Base-by-base conservation (phyloP, 23 tunicate genomes). In the Styela clava region DNA sequence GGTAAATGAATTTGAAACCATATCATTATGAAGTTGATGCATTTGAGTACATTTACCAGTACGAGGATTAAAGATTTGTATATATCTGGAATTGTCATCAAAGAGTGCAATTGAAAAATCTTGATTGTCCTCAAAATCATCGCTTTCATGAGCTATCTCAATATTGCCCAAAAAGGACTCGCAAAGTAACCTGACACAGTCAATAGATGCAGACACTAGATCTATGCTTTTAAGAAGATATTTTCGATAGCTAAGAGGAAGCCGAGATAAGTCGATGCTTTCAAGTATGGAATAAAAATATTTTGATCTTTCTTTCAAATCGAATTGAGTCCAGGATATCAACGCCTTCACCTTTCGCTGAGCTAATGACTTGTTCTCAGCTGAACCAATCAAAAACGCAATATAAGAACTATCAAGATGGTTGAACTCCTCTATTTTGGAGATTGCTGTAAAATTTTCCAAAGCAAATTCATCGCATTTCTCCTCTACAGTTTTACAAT, bases 391-490 rank as follows among this genome's bases (percentile, higher is more conserved):
- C 12, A 44, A 44, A 44, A 44, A 44, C 12, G 56, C 12, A 5
- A 44, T 44, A 44, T 44, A 65, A 5, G 7, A 9, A 65, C 9
- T 3, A 16, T 16, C 9, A 5, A 65, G 16, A 16, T 65, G 9
- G 7, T 16, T 26, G 9, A 65, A 65, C 16, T 65, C 71, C 9
- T 65, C 71, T 5, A 65, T 7, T 25, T 65, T 28, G 7, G 71
- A 65, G 9, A 65, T 25, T 9, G 30, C 30, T 5, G 7, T 16
- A 28, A 65, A 65, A 65, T 65, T 26, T 25, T 26, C 7, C 71
- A 28, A 25, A 3, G 71, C 71, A 16, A 65, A 65, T 65, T 65
- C 71, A 26, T 25, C 71, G 16, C 71, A 65, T 3, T 65, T 65
- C 31, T 28, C 31, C 16, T 28, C 31, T 16, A 65, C 16, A 16